Evolutionary conservation across 2,797 vertebrate genomes (phyloP).

Genomic region (Muraenolepis orangiensis): DNA sequence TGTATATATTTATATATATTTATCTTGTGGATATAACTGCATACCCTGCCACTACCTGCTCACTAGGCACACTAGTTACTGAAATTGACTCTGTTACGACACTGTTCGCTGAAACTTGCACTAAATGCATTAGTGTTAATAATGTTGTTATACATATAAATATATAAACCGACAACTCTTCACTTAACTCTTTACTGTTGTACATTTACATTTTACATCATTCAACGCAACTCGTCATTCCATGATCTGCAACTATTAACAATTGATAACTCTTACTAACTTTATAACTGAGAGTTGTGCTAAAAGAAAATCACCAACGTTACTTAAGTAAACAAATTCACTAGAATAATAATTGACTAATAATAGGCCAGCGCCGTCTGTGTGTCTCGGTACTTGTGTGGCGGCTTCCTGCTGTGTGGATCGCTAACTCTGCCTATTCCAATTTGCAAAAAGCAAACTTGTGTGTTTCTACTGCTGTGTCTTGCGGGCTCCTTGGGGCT

Average conservation of each 20-base stretch:
- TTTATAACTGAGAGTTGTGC: too few relatives aligned
- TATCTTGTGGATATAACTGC: too few relatives aligned
- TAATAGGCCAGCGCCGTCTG: background rate
- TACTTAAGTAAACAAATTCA: background rate
- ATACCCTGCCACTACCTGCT: too few relatives aligned
- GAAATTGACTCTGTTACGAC: too few relatives aligned
- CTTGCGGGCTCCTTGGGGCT: slow-evolving; percentile 50
- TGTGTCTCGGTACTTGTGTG: background rate
- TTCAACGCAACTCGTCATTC: background rate
- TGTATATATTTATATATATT: too few relatives aligned
- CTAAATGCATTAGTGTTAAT: too few relatives aligned
- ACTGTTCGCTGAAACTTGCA: too few relatives aligned
- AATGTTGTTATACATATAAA: too few relatives aligned
- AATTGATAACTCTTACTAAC: too few relatives aligned
- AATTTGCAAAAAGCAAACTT: slow-evolving; percentile 1
- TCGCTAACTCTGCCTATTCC: background rate
- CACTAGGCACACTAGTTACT: too few relatives aligned
- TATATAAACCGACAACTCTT: too few relatives aligned
- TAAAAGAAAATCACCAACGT: background rate
- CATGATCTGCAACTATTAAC: background rate
- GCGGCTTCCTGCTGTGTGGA: background rate
- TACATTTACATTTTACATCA: background rate
- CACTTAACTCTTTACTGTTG: background rate
- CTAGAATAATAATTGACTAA: too few relatives aligned
- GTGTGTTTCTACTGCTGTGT: background rate